Base-by-base conservation (phyloP, 2,888 invertebrate species). In the Drosophila nigricruria region DNA sequence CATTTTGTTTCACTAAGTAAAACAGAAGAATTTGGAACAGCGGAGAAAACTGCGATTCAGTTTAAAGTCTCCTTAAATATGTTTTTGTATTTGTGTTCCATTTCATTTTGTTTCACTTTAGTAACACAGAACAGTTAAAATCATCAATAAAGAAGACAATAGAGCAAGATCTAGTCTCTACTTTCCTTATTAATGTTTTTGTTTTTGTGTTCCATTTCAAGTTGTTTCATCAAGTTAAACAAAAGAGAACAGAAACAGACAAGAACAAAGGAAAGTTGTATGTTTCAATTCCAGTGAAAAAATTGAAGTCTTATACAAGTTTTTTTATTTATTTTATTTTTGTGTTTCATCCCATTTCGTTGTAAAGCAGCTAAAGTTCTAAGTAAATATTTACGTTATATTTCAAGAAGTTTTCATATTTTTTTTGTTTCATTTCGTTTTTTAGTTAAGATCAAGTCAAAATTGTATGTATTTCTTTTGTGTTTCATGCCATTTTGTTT, bases 141-240 rank as follows among this genome's bases (percentile, higher is more conserved):
- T n/a, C n/a, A n/a, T n/a, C n/a, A n/a, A n/a, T n/a, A n/a, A n/a
- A n/a, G n/a, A n/a, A n/a, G 27, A 27, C 27, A 27, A 27, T 27
- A 27, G 27, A n/a, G n/a, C n/a, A n/a, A 27, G 27, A 27, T 3
- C 27, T 27, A 27, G 8, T 3, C n/a, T 38, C n/a, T 38, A 38
- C n/a, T 8, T 3, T n/a, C 8, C n/a, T n/a, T 3, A 14, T 5
- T n/a, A 9, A n/a, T n/a, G n/a, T 18, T 16, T 5, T 36, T n/a
- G 3, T 40, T 23, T 25, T 49, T 58, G 8, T 27, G 23, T 40
- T 67, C 32, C 50, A 45, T 18, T 59, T 23, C 47, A 27, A 30
- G 50, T 25, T 8, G 25, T 38, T 20, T 40, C 40, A 40, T 18
- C 2, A 1, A 10, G 40, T 3, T 10, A 40, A 40, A 40, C 36